phyloP scores from a whole-genome alignment of 2,797 vertebrate species.

The Dromococcyx pavoninus region DNA sequence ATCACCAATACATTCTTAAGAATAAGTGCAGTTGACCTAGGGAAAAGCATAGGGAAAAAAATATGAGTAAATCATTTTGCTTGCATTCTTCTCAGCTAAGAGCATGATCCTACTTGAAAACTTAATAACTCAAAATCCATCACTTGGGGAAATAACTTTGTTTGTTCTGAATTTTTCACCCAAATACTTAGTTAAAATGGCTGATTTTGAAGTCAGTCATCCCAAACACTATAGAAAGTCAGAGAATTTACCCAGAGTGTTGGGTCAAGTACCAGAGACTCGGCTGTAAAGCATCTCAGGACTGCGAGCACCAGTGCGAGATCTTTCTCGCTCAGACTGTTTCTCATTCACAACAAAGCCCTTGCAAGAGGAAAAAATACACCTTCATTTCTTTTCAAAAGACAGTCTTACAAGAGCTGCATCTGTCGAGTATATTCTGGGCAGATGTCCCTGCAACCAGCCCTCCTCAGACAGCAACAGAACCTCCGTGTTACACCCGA shows the following conservation, averaged over 20 bases:
- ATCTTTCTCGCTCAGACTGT: background rate
- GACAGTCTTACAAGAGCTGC: background rate
- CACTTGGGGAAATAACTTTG: background rate
- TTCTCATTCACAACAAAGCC: background rate
- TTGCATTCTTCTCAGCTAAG: background rate
- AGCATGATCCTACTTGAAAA: constrained; percentile 4
- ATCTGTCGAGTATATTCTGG: background rate
- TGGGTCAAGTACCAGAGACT: background rate
- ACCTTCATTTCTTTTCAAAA: background rate
- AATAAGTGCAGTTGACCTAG: background rate
- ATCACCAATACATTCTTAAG: background rate
- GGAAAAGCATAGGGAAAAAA: background rate
- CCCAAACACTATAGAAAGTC: background rate
- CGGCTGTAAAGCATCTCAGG: background rate
- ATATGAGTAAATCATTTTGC: background rate
- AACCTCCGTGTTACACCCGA: background rate
- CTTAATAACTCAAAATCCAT: background rate
- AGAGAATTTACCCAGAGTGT: background rate
- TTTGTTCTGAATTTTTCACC: background rate
- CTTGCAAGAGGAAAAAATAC: background rate
- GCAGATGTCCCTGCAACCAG: background rate
- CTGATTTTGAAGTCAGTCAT: background rate
- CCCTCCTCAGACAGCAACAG: background rate
- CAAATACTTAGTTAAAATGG: background rate
- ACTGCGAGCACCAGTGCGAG: background rate